Percentiles rank a stretch among this genome's conserved stretches.
Evolutionary conservation across 2,797 vertebrate genomes (phyloP).

Genomic region (Synanceia verrucosa): DNA sequence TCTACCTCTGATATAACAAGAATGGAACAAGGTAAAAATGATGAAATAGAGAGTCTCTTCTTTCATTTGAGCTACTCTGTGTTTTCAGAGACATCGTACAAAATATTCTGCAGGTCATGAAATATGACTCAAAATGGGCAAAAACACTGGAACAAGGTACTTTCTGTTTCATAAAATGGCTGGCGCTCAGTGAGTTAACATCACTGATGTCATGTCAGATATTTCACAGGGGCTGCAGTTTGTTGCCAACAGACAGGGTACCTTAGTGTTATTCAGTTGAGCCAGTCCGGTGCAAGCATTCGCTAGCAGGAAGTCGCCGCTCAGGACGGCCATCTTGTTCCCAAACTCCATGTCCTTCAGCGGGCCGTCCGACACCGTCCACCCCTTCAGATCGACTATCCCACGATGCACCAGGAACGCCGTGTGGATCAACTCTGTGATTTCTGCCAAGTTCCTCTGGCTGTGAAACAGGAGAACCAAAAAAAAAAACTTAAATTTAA

Average conservation of each 20-base stretch:
- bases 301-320: constrained; percentile 96
- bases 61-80: too few relatives aligned
- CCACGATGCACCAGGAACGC: constrained; percentile 97
- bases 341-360: constrained; percentile 98
- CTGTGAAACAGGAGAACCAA: constrained; percentile 73
- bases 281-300: constrained; percentile 95
- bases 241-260: constrained; percentile 60
- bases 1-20: too few relatives aligned
- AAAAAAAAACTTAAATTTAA: constrained; percentile 19
- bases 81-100: too few relatives aligned
- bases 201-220: constrained; percentile 12
- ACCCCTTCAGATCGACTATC: constrained; percentile 92
- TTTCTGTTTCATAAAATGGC: too few relatives aligned
- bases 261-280: constrained; percentile 95
- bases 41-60: too few relatives aligned
- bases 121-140: too few relatives aligned
- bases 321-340: constrained; percentile 98
- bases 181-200: too few relatives aligned
- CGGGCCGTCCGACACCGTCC: constrained; percentile 89
- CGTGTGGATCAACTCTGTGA: constrained; percentile 96
- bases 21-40: too few relatives aligned
- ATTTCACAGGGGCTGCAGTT: not conserved
- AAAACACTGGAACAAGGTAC: too few relatives aligned
- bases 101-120: too few relatives aligned
- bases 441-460: constrained; percentile 96